These are phyloP conservation scores for Miniopterus natalensis DNA, from an alignment of 2,113 vertebrate genomes.

Conservation along the genomic window DNA sequence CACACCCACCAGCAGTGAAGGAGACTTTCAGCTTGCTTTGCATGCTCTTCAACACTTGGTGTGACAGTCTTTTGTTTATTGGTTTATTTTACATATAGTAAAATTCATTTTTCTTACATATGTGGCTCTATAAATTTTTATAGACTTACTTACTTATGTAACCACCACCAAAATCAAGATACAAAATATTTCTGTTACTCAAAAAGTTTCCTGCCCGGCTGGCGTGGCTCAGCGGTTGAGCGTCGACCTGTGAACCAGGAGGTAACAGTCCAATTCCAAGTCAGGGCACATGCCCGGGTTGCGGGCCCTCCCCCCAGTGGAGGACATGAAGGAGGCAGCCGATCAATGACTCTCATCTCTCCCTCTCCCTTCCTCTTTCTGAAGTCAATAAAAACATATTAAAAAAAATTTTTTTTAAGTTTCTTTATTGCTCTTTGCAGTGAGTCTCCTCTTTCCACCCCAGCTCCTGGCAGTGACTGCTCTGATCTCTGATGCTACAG, in stretches of 20 bases:
- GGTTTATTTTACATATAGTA: neutral
- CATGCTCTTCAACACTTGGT: neutral
- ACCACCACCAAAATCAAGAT: neutral
- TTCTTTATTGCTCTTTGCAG: neutral
- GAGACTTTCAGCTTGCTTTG: neutral
- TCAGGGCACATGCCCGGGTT: no score
- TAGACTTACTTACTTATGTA: neutral
- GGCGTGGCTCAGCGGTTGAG: no score
- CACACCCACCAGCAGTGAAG: neutral
- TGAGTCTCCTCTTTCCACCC: neutral
- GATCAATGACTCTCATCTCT: no score
- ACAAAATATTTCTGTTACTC: neutral
- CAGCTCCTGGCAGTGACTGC: neutral
- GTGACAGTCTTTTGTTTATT: neutral
- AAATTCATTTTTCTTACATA: slow-evolving; percentile 40
- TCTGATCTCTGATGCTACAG: neutral
- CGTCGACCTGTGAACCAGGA: no score
- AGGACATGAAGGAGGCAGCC: no score
- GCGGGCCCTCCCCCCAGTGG: no score
- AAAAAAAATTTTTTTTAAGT: no score
- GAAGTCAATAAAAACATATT: no score
- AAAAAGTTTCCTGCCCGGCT: neutral
- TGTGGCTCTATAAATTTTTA: slow-evolving; percentile 38
- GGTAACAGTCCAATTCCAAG: no score
- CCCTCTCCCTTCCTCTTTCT: no score